A percentile compares a stretch with the other conserved stretches of the same genome.
Conservation (phyloP, 2,888 invertebrate genomes). For the Pyrgus malvae region DNA sequence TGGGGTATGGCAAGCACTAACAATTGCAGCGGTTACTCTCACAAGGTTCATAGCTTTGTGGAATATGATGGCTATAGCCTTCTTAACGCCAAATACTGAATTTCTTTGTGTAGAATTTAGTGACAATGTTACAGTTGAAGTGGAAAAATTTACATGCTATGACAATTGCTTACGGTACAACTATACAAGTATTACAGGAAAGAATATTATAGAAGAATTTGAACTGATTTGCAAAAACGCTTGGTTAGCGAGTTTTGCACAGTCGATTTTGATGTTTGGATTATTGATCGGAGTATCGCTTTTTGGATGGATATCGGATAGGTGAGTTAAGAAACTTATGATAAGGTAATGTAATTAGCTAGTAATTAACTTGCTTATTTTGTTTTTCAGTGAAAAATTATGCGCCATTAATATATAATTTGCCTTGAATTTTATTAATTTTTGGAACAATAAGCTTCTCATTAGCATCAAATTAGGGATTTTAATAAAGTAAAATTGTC, state of each 20-base stretch:
- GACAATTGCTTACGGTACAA: slow-evolving; percentile 48
- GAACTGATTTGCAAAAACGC: slow-evolving; percentile 49
- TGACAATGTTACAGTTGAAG: slow-evolving; percentile 35
- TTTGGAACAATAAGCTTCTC: no score
- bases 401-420: neutral
- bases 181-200: slow-evolving; percentile 42
- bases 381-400: no score
- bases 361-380: no score
- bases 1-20: slow-evolving; percentile 50
- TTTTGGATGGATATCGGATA: slow-evolving; percentile 61
- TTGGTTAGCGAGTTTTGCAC: slow-evolving; percentile 56
- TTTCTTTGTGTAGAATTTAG: slow-evolving; percentile 47
- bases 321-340: slow-evolving; percentile 38
- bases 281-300: slow-evolving; percentile 46
- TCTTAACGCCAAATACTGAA: slow-evolving; percentile 49
- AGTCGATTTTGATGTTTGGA: slow-evolving; percentile 54
- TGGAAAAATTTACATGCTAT: slow-evolving; percentile 50
- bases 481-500: no score
- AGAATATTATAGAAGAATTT: slow-evolving; percentile 49
- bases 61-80: slow-evolving; percentile 49
- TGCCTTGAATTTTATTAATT: no score
- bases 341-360: no score
- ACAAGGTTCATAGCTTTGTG: slow-evolving; percentile 46
- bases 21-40: slow-evolving; percentile 36
- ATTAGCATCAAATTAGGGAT: no score